Evolutionary conservation across 2,797 vertebrate genomes (phyloP).

Genomic region (Manis crassicaudata): DNA sequence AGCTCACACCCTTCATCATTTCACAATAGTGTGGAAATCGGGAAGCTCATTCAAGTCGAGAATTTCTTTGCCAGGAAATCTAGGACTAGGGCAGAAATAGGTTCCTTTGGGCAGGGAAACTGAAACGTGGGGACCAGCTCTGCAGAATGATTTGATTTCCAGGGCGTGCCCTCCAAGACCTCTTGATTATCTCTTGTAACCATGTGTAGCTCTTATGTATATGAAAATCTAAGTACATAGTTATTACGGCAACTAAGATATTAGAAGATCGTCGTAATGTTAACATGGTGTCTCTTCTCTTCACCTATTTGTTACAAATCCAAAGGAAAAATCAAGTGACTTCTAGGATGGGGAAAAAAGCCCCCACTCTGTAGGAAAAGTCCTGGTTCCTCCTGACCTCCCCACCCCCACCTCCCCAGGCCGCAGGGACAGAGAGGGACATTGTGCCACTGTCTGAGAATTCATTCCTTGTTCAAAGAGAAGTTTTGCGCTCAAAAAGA

Average conservation of each 20-base stretch:
- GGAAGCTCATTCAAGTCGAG: background rate
- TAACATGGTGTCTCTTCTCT: background rate
- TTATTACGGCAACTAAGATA: background rate
- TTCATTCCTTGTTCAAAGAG: conserved; percentile 41
- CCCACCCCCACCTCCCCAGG: background rate
- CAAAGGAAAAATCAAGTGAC: background rate
- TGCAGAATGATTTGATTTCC: background rate
- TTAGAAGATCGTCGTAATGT: background rate
- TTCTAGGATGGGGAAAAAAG: background rate
- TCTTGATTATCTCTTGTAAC: background rate
- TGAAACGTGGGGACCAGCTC: background rate
- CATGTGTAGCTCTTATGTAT: background rate
- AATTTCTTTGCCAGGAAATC: background rate
- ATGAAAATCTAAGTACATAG: background rate
- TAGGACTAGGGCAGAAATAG: background rate
- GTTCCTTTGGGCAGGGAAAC: background rate
- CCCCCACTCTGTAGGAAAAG: background rate
- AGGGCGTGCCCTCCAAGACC: background rate
- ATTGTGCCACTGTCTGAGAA: conserved; percentile 37
- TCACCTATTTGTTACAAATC: background rate
- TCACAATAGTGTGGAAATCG: too few relatives aligned
- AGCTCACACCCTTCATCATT: background rate
- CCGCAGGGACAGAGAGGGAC: background rate
- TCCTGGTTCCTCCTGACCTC: background rate
- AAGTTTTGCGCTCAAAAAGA: conserved; percentile 35